Conservation (phyloP, 1,140 invertebrate genomes). For the Solenopsis invicta region DNA sequence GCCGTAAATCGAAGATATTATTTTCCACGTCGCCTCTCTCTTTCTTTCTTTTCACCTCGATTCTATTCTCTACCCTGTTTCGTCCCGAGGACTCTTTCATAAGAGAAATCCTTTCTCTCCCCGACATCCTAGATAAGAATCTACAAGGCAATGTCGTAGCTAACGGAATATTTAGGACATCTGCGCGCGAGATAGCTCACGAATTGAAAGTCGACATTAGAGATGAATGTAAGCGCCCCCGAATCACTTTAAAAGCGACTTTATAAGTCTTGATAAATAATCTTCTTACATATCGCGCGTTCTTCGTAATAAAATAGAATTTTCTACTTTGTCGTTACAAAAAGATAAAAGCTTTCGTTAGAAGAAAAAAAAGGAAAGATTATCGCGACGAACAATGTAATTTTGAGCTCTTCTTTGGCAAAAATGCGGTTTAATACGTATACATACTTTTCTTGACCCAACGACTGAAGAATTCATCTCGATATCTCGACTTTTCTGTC, state of each 20-base stretch:
- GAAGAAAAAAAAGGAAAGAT: background rate
- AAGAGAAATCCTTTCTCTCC: conserved; percentile 70
- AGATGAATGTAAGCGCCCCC: conserved; percentile 41
- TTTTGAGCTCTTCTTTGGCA: conserved; percentile 2
- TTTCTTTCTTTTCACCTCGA: conserved; percentile 23
- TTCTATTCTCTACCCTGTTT: conserved; percentile 76
- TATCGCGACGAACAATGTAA: background rate
- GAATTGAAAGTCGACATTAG: conserved; percentile 57
- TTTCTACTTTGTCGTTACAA: background rate
- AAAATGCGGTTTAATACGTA: conserved; percentile 17
- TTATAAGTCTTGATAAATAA: background rate
- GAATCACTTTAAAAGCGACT: conserved; percentile 12
- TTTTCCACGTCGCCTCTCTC: conserved; percentile 23
- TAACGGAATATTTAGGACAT: conserved; percentile 68
- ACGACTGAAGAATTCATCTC: conserved; percentile 43
- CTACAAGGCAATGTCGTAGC: conserved; percentile 74
- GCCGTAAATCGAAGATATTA: conserved; percentile 47
- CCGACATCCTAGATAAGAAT: conserved; percentile 72
- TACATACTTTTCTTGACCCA: background rate
- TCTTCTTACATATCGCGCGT: background rate
- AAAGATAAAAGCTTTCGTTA: background rate
- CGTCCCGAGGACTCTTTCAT: conserved; percentile 76
- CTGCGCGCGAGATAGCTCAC: conserved; percentile 63
- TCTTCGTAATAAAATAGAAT: background rate
- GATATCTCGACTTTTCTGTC: conserved; percentile 31